Percentiles rank a stretch among this genome's conserved stretches.
These are phyloP conservation scores for Cosmia pyralina DNA, from an alignment of 2,888 invertebrate genomes.

Conservation along the genomic window DNA sequence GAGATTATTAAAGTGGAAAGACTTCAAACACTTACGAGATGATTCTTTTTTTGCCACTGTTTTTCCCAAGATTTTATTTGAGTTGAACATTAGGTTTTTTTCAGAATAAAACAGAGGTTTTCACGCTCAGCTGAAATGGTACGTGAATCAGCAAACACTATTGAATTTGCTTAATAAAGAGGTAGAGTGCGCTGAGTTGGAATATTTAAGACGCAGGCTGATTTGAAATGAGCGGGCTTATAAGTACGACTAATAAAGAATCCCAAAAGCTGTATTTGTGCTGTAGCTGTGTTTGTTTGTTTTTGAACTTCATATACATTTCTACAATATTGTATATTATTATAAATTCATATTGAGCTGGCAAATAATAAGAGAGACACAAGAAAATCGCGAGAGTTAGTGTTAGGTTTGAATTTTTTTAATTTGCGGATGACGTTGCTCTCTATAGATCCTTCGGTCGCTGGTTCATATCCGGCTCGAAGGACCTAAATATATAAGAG, in stretches of 20 bases:
- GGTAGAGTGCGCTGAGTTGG: conserved; percentile 9
- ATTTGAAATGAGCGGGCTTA: conserved; percentile 3
- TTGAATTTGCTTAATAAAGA: conserved; percentile 47
- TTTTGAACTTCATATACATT: neutral
- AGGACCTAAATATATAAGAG: no score
- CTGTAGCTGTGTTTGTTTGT: no score
- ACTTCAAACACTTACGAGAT: conserved; percentile 41
- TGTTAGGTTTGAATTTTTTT: neutral
- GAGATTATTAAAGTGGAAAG: conserved; percentile 41
- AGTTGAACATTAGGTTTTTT: conserved; percentile 40
- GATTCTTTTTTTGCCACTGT: conserved; percentile 31
- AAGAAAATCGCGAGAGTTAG: neutral
- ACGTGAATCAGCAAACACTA: conserved; percentile 57
- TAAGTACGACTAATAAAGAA: neutral
- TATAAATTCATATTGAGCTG: neutral
- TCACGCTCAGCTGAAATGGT: conserved; percentile 40
- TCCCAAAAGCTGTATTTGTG: neutral
- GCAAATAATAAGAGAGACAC: no score
- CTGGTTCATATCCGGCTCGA: no score
- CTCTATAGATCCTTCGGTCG: neutral
- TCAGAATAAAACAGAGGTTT: conserved; percentile 46
- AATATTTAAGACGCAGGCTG: conserved; percentile 16
- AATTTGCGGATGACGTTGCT: neutral
- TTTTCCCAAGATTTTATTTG: conserved; percentile 41
- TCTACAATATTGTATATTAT: neutral